Evolutionary conservation across 2,797 vertebrate species (phyloP).

Genomic region (Crocidura indochinensis): DNA sequence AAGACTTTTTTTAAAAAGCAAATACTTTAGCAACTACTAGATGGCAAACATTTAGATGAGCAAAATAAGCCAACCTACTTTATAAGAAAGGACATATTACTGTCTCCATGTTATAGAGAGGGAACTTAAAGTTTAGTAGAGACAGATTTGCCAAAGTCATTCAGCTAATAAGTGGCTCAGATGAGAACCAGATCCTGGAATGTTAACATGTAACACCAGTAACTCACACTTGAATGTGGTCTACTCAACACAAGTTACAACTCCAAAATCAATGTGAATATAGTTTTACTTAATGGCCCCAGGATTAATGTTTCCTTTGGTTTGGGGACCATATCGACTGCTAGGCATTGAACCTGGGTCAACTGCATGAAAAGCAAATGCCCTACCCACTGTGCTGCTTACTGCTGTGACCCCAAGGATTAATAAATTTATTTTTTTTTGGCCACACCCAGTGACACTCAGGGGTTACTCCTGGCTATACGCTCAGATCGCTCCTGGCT

Average conservation of each 20-base stretch:
- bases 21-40: slow-evolving; percentile 4
- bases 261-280: no score
- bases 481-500: no score
- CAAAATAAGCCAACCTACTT: slow-evolving; percentile 2
- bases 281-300: slow-evolving; percentile 4
- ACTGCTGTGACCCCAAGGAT: neutral
- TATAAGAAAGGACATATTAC: neutral
- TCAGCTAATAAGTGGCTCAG: neutral
- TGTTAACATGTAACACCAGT: no score
- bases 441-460: no score
- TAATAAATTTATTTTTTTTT: no score
- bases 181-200: neutral
- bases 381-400: no score
- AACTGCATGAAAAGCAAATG: no score
- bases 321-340: no score
- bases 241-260: no score
- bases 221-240: no score
- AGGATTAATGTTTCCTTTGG: neutral
- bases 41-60: slow-evolving; percentile 15
- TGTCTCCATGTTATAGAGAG: slow-evolving; percentile 4
- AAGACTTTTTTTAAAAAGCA: neutral
- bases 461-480: no score
- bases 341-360: no score
- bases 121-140: neutral
- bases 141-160: neutral